Conservation (phyloP, 2,113 vertebrate species). For the Colossoma macropomum region DNA sequence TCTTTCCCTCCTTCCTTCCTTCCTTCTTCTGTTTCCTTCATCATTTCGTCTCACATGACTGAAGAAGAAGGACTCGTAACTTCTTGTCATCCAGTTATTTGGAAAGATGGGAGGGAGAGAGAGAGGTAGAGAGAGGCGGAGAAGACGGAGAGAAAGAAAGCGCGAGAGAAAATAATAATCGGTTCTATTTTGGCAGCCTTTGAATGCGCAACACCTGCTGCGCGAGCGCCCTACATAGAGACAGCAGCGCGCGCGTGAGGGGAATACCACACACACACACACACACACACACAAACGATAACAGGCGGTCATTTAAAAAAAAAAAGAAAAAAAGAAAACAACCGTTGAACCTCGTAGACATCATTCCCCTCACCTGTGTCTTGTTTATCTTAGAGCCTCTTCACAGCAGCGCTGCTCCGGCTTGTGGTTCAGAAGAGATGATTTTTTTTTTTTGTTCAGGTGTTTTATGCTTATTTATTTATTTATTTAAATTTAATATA, state of each 20-base stretch:
- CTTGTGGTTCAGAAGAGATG: too few relatives aligned
- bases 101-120: neutral
- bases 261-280: constrained; percentile 64
- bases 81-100: constrained; percentile 1
- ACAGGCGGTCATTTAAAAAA: neutral
- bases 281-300: constrained; percentile 13
- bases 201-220: constrained; percentile 76
- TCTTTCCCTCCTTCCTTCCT: too few relatives aligned
- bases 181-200: constrained; percentile 24
- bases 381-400: too few relatives aligned
- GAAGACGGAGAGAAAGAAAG: neutral
- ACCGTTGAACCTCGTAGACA: too few relatives aligned
- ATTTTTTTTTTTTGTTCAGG: too few relatives aligned
- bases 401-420: too few relatives aligned
- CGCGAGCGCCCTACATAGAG: constrained; percentile 74
- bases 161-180: neutral
- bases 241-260: constrained; percentile 68
- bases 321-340: neutral
- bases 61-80: neutral
- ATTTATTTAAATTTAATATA: too few relatives aligned
- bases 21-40: too few relatives aligned
- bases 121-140: neutral
- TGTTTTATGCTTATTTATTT: too few relatives aligned
- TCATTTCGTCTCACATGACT: neutral
- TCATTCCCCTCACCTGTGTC: too few relatives aligned